Percentiles rank a stretch among this genome's conserved stretches.
phyloP scores from a whole-genome alignment of 2,888 invertebrate species.

The Oconnorella tubifera region DNA sequence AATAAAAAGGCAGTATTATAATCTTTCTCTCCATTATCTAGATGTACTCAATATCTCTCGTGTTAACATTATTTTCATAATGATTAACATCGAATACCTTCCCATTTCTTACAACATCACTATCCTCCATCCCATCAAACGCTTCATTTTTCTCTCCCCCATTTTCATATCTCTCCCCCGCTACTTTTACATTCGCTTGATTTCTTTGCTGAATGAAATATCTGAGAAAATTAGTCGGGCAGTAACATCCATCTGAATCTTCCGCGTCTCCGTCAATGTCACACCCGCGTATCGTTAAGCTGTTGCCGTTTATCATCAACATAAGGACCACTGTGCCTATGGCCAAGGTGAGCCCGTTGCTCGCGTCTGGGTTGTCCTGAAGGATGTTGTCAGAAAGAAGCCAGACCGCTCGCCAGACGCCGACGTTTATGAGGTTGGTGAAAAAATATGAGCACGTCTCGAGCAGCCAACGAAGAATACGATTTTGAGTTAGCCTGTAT shows the following conservation, averaged over 20 bases:
- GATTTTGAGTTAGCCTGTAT: neutral
- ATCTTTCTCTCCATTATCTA: no score
- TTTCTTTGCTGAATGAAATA: no score
- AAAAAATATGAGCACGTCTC: slow-evolving; percentile 12
- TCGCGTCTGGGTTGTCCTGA: slow-evolving; percentile 1
- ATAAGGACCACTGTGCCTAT: neutral
- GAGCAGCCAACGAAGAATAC: slow-evolving; percentile 15
- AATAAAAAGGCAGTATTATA: no score
- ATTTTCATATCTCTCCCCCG: no score
- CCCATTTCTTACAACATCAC: no score
- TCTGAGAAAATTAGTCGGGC: neutral
- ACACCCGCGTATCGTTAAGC: slow-evolving; percentile 14
- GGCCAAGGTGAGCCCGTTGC: slow-evolving; percentile 5
- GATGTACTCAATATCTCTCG: no score
- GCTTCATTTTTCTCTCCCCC: no score
- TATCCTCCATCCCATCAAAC: no score
- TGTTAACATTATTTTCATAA: no score
- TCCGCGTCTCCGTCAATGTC: slow-evolving; percentile 14
- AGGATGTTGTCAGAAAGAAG: slow-evolving; percentile 13
- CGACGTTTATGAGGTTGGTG: slow-evolving; percentile 16
- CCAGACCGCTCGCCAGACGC: slow-evolving; percentile 18
- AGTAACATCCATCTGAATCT: neutral
- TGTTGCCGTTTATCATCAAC: slow-evolving; percentile 8
- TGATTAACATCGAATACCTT: no score
- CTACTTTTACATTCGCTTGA: no score